Conservation (phyloP, 2,113 vertebrate species). For the Anseranas semipalmata region DNA sequence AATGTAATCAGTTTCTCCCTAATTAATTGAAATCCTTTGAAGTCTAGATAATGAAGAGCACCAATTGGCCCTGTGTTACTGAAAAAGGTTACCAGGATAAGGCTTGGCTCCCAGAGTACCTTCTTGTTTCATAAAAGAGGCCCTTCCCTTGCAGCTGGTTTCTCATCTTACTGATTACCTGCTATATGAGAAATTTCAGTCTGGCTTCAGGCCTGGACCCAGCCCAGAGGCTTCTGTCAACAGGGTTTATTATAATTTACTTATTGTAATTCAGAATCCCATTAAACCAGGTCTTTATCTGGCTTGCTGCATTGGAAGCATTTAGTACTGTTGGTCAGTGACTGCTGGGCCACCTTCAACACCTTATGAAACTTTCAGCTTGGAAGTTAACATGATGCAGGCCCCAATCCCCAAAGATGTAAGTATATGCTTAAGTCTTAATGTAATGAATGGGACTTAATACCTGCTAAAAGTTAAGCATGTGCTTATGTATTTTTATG, state of each 20-base stretch:
- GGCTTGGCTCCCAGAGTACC: constrained; percentile 1
- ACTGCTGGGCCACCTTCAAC: constrained; percentile 57
- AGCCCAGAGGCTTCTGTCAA: constrained; percentile 58
- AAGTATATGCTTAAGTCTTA: not conserved
- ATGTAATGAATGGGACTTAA: constrained; percentile 34
- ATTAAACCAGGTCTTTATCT: constrained; percentile 43
- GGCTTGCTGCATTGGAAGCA: constrained; percentile 33
- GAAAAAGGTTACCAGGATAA: not conserved
- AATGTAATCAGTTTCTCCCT: not conserved
- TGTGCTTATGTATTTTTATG: constrained; percentile 16
- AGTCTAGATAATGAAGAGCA: constrained; percentile 6
- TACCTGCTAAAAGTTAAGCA: constrained; percentile 60
- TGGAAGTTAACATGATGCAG: constrained; percentile 29
- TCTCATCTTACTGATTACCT: constrained; percentile 72
- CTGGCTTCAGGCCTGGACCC: constrained; percentile 49
- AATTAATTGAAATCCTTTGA: not conserved
- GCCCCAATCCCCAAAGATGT: not conserved
- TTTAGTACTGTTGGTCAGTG: constrained; percentile 20
- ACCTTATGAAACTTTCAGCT: constrained; percentile 47
- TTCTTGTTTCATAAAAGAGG: constrained; percentile 35
- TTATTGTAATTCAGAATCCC: constrained; percentile 46
- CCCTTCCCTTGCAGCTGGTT: constrained; percentile 39
- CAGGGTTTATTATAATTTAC: constrained; percentile 62
- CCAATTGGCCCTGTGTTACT: not conserved
- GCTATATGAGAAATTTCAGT: constrained; percentile 68